phyloP scores from a whole-genome alignment of 2,888 invertebrate genomes.

The Pachycephus smyrnensis region DNA sequence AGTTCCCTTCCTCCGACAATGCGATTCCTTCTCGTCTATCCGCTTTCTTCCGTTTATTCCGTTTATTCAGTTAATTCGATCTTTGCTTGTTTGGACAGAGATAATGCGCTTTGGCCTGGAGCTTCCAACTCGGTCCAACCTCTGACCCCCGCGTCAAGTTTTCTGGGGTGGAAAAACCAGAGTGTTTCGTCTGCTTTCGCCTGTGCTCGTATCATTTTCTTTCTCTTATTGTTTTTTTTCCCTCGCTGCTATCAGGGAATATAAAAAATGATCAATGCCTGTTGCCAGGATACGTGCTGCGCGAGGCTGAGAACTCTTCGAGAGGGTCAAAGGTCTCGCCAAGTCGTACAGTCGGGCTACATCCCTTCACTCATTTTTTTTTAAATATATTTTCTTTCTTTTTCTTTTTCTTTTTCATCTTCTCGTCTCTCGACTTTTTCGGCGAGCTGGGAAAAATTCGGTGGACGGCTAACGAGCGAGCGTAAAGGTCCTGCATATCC shows the following conservation, averaged over 20 bases:
- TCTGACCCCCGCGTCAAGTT: no score
- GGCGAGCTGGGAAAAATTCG: conserved; percentile 43
- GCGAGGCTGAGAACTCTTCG: no score
- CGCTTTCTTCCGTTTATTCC: conserved; percentile 24
- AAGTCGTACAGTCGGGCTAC: no score
- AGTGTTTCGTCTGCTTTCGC: no score
- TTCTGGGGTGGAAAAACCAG: no score
- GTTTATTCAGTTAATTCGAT: conserved; percentile 10
- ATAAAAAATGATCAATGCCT: no score
- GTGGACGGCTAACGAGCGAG: conserved; percentile 49
- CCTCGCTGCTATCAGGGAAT: conserved; percentile 23
- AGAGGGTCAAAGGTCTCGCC: no score
- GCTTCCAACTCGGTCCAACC: background rate
- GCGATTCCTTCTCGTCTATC: background rate
- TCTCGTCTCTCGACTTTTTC: conserved; percentile 18
- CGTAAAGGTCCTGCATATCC: conserved; percentile 41
- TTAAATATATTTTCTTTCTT: no score
- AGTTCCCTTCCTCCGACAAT: background rate
- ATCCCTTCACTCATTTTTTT: no score
- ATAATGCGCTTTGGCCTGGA: conserved; percentile 60
- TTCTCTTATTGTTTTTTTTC: background rate
- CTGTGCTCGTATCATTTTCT: no score
- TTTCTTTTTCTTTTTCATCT: no score
- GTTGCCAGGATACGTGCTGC: no score
- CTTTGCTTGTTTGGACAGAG: conserved; percentile 33